Evolutionary conservation across 2,888 invertebrate species (phyloP), one percentile per base, ranked within the genome.

Genomic region (Hipparchia sbordonii): DNA sequence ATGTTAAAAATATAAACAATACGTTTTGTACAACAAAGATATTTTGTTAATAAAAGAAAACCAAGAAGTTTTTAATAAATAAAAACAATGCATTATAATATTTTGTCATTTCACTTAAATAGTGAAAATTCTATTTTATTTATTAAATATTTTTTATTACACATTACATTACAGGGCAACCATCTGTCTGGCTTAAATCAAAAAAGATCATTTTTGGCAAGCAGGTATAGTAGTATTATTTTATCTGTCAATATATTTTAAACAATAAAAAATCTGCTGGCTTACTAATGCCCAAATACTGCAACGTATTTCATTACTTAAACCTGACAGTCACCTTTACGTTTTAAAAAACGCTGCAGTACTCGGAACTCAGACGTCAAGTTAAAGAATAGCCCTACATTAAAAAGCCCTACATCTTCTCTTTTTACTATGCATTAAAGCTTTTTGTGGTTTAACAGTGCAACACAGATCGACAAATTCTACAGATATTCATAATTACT

Each of bases 101-200:
- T 67, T 67, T 67, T 56, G 23, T 57, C 10, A 57, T 56, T 56
- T 67, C 57, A 46, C 46, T 57, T 46, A 57, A 67, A 9, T 7
- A 13, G 45, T 67, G 45, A 54, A 39, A 7, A 33, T 4, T 54
- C 12, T 39, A 66, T 52, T 66, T 56, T n/a, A 39, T 13, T 48
- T 2, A 62, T 62, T 45, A 60, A 33, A 33, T 9, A 33, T 23
- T 33, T 59, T 59, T 59, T 9, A 59, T 60, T 48, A 48, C 23
- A 63, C 7, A 3, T 13, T 8, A 23, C 23, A 23, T 48, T 63
- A 52, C 33, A 62, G 48, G 48, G 62, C 48, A 65, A 65, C 48
- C 23, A 23, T 23, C 23, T 62, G 60, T 60, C 6, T 63, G 63
- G 63, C 51, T 65, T 52, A 39, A 39, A 39, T 39, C 39, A 39